These are phyloP conservation scores for Adelges cooleyi DNA, from an alignment of 1,140 invertebrate genomes.

Conservation along the genomic window DNA sequence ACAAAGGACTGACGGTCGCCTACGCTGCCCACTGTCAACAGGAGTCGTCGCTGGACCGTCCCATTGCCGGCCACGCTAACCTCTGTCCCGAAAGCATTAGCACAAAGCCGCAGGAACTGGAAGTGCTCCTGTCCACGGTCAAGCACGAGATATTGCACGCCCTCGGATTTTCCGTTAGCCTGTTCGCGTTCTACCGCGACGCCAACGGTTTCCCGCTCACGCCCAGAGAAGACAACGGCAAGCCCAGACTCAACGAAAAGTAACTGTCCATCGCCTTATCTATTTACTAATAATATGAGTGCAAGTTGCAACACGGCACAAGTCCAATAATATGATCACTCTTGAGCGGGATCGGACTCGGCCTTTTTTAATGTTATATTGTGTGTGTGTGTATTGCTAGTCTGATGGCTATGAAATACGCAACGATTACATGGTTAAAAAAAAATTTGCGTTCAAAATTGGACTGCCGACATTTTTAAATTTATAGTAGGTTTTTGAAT, in stretches of 20 bases:
- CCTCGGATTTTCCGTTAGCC: slow-evolving; percentile 85
- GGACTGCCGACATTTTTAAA: too few species aligned
- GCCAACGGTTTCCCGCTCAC: slow-evolving; percentile 74
- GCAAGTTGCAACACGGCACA: too few species aligned
- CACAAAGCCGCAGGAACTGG: slow-evolving; percentile 81
- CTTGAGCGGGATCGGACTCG: too few species aligned
- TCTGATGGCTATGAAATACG: too few species aligned
- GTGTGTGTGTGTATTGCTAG: too few species aligned
- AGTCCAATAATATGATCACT: too few species aligned
- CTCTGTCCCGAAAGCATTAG: slow-evolving; percentile 92
- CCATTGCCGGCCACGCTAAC: slow-evolving; percentile 96
- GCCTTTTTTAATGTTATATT: too few species aligned
- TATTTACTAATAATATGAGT: too few species aligned
- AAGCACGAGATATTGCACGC: slow-evolving; percentile 99
- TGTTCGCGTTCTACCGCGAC: slow-evolving; percentile 90
- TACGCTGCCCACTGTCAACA: slow-evolving; percentile 99
- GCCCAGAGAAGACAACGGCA: slow-evolving; percentile 67
- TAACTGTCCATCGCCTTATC: too few species aligned
- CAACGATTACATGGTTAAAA: too few species aligned
- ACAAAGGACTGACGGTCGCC: slow-evolving; percentile 80
- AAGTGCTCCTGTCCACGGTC: slow-evolving; percentile 87
- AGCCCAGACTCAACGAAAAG: slow-evolving; percentile 77
- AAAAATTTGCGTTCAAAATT: too few species aligned
- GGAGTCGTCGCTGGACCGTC: slow-evolving; percentile 83
- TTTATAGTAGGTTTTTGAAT: too few species aligned